Evolutionary conservation across 2,888 invertebrate species (phyloP).

Genomic region (Euphydryas editha): DNA sequence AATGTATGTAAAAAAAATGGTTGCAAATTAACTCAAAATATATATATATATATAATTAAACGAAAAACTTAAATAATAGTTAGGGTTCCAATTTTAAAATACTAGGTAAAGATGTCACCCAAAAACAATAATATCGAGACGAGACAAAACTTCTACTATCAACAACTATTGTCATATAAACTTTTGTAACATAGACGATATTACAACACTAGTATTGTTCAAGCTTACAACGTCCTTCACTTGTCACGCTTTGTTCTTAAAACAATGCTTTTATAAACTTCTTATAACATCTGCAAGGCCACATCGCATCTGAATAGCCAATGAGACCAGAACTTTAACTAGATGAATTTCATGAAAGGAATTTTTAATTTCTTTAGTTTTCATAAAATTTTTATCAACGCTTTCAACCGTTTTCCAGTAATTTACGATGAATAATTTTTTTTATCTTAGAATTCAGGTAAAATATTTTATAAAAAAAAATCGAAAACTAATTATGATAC

Average conservation of each 20-base stretch:
- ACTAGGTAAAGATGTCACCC: too few relatives aligned
- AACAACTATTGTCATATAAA: too few relatives aligned
- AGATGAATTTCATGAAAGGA: not conserved
- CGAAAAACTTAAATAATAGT: too few relatives aligned
- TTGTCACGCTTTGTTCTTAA: not conserved
- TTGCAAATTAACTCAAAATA: too few relatives aligned
- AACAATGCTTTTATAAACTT: conserved; percentile 12
- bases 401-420: not conserved
- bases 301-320: not conserved
- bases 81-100: too few relatives aligned
- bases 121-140: too few relatives aligned
- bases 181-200: not conserved
- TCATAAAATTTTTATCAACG: not conserved
- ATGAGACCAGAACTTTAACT: not conserved
- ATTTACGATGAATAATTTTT: not conserved
- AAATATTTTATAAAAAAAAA: too few relatives aligned
- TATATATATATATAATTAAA: too few relatives aligned
- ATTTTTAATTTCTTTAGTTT: conserved; percentile 2
- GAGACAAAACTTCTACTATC: not conserved
- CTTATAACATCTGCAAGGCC: not conserved
- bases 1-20: too few relatives aligned
- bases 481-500: too few relatives aligned
- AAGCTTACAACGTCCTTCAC: not conserved
- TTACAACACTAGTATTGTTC: not conserved
- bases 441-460: too few relatives aligned